Base-by-base conservation (phyloP, 1,140 invertebrate species). In the Rhagoletis zephyria region DNA sequence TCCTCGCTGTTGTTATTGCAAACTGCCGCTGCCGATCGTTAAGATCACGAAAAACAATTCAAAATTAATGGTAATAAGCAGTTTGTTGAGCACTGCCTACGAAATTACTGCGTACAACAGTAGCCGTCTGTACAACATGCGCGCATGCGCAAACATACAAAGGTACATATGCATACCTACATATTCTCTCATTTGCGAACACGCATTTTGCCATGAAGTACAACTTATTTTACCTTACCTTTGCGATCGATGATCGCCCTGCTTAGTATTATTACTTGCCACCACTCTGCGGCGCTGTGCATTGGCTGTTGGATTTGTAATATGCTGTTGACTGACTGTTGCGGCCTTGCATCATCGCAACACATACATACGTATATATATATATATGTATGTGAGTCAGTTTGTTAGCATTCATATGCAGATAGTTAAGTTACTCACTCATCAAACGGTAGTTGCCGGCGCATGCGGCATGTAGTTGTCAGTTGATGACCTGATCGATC, bases 51-150 rank as follows among this genome's bases (percentile, higher is more conserved):
- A 92, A 91, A 92, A 91, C 91, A 92, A 90, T 91, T 92, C 91
- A 92, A 92, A 92, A 92, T 92, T 92, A 91, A 92, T 92, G 91
- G 90, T 92, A 92, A 92, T 92, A 92, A 92, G 90, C 91, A 92
- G 91, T 92, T 92, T 88, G 87, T 60, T 64, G 51, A 87, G 89
- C 88, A 88, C 86, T 88, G 88, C 87, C 89, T 90, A 88, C 89
- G 87, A 92, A 92, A 92, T 92, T 92, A 92, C 90, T 92, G 91
- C 91, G 91, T 92, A 92, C 89, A 92, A 91, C 91, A 92, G 91
- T 91, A 92, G 91, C 91, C 89, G 91, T 90, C 91, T 89, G 91
- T 90, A 61, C 65, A 87, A 87, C 86, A 87, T 77, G 59, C 51
- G 51, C 67, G 56, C 65, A 74, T n/a, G 70, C 30, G 77, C 64